Conservation (phyloP, 2,113 vertebrate genomes). For the Chaetodon auriga region DNA sequence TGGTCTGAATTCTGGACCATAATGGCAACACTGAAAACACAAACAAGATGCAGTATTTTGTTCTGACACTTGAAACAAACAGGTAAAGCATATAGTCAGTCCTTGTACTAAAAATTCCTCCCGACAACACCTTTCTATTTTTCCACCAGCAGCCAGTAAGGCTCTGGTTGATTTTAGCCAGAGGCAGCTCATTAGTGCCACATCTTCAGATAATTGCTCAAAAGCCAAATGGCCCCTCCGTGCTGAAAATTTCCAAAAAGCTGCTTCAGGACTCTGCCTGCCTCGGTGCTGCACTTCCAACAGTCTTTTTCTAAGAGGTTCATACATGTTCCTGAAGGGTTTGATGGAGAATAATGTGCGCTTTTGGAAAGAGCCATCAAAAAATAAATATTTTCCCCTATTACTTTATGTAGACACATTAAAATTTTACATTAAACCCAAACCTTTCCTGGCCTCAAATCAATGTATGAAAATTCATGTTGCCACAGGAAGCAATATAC, state of each 20-base stretch:
- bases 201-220: constrained; percentile 47
- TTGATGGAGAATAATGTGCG: too few species aligned
- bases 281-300: background rate
- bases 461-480: background rate
- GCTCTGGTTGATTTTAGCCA: constrained; percentile 32
- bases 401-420: background rate
- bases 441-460: background rate
- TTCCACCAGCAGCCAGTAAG: constrained; percentile 23
- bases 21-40: constrained; percentile 1
- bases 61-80: constrained; percentile 15
- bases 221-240: constrained; percentile 39
- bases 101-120: background rate
- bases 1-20: background rate
- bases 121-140: background rate
- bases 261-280: constrained; percentile 12
- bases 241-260: constrained; percentile 4
- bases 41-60: background rate
- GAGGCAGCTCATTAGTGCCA: constrained; percentile 50
- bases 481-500: background rate
- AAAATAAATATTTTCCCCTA: too few species aligned
- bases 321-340: background rate
- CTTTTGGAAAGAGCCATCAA: too few species aligned
- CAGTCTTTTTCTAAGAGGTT: background rate
- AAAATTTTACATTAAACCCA: background rate
- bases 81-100: background rate